Evolutionary conservation across 2,113 vertebrate species (phyloP).

Genomic region (Varanus komodoensis): DNA sequence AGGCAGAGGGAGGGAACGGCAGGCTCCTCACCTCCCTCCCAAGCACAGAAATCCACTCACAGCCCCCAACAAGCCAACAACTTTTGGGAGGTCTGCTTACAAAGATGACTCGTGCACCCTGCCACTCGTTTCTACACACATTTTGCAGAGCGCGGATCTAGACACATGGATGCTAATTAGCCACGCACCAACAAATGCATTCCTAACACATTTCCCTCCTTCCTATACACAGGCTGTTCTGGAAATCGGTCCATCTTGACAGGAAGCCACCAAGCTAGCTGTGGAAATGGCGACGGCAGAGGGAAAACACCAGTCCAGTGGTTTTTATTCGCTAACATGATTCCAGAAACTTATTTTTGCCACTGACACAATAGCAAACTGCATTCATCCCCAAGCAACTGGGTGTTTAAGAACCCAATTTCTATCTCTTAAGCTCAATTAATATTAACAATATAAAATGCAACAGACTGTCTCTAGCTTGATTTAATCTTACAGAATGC

Average conservation of each 20-base stretch:
- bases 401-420: background rate
- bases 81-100: no score
- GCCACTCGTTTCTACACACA: background rate
- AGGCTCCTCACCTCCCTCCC: background rate
- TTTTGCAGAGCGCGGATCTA: background rate
- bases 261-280: background rate
- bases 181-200: background rate
- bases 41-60: background rate
- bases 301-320: background rate
- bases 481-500: background rate
- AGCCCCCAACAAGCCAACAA: no score
- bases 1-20: background rate
- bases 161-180: background rate
- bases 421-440: background rate
- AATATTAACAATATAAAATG: no score
- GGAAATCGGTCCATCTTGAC: background rate
- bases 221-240: background rate
- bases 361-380: background rate
- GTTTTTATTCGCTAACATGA: background rate
- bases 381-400: background rate
- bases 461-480: background rate
- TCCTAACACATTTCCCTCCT: background rate
- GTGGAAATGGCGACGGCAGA: background rate
- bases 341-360: background rate
- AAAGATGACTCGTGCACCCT: background rate